Base-by-base conservation (phyloP, 1,140 invertebrate genomes). In the Piezodorus guildinii region DNA sequence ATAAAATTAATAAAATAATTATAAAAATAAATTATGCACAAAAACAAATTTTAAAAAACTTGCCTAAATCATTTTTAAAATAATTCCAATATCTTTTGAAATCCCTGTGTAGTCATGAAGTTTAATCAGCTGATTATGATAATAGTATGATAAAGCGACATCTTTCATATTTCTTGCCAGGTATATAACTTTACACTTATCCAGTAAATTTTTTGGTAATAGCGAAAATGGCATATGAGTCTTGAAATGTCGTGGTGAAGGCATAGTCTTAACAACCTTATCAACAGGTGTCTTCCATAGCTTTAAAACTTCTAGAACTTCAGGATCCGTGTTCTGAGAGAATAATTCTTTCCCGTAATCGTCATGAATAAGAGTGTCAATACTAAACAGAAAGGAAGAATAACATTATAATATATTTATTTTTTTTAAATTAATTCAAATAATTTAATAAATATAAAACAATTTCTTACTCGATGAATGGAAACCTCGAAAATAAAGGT, bases 111-210 rank as follows among this genome's bases (percentile, higher is more conserved):
- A 92, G 25, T 84, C 84, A 69, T 87, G 85, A 0, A 86, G 86
- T 63, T 80, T 81, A 59, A 86, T 82, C 1, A 84, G 74, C 69
- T 81, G 79, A 72, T 88, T 86, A 39, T 91, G 80, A 73, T 91
- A 83, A 71, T 85, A 94, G 73, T 85, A 91, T 0, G 90, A 93
- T 0, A 92, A 86, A 3, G 81, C 86, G 1, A 91, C 85, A 73
- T 93, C 90, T 73, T 91, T 90, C 0, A 90, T 89, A 76, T 93
- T 90, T 60, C 91, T 77, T 4, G 85, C 83, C 0, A 91, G 81
- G 70, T 90, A 91, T 8, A 91, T 77, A 14, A 88, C 68, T 44
- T 68, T 69, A 56, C 52, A 68, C 8, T 52, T 66, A 49, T 69
- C 63, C 6, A 68, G 30, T 10, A 88, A 73, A 67, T 79, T 77